phyloP scores from a whole-genome alignment of 2,113 vertebrate species.

The Haliaeetus leucogaster region DNA sequence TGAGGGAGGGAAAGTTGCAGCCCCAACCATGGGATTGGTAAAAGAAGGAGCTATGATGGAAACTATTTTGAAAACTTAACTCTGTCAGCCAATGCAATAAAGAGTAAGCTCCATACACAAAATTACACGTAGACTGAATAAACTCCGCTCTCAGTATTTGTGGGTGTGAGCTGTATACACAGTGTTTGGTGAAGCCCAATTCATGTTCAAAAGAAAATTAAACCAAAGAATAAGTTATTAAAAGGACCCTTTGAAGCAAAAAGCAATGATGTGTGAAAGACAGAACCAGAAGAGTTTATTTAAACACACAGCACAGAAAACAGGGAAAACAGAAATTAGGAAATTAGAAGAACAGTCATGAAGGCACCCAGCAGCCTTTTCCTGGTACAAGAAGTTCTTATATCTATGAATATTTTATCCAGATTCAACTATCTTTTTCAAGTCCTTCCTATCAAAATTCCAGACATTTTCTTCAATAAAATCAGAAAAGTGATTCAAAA shows the following conservation, averaged over 20 bases:
- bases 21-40: background rate
- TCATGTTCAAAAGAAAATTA: constrained; percentile 74
- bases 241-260: constrained; percentile 75
- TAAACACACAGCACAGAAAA: constrained; percentile 67
- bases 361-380: constrained; percentile 63
- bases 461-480: constrained; percentile 69
- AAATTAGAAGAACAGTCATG: constrained; percentile 67
- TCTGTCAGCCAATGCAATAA: background rate
- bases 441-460: constrained; percentile 67
- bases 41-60: background rate
- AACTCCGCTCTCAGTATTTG: background rate
- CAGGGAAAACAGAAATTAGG: constrained; percentile 66
- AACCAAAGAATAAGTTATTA: constrained; percentile 73
- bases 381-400: constrained; percentile 53
- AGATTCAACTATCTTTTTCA: constrained; percentile 68
- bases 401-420: constrained; percentile 69
- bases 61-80: constrained; percentile 41
- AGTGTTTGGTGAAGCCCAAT: constrained; percentile 69
- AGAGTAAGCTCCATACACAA: background rate
- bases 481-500: constrained; percentile 49
- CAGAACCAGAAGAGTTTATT: constrained; percentile 72
- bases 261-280: constrained; percentile 77
- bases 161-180: constrained; percentile 51
- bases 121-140: constrained; percentile 9
- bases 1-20: background rate